Evolutionary conservation across 2,888 invertebrate genomes (phyloP).

Genomic region (Agapostemon virescens): DNA sequence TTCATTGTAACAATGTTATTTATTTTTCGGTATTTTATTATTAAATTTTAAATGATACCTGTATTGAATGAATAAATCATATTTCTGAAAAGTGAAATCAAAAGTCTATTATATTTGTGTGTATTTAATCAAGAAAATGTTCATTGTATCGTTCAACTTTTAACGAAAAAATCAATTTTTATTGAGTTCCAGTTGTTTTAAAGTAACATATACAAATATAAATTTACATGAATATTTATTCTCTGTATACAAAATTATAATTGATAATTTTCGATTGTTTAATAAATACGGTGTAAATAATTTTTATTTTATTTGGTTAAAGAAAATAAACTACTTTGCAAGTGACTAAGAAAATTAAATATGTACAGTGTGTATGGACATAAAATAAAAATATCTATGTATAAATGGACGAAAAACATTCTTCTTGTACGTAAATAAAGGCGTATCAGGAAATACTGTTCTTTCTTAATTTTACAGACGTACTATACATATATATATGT

Average conservation of each 20-base stretch:
- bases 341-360: background rate
- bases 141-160: background rate
- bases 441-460: constrained; percentile 22
- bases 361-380: background rate
- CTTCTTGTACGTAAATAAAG: constrained; percentile 5
- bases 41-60: background rate
- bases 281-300: background rate
- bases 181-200: background rate
- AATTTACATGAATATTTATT: background rate
- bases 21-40: background rate
- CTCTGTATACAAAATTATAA: background rate
- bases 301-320: constrained; percentile 19
- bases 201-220: background rate
- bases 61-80: background rate
- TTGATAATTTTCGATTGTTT: background rate
- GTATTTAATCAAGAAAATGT: background rate
- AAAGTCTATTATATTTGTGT: no score
- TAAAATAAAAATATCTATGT: background rate
- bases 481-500: constrained; percentile 34
- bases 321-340: constrained; percentile 14
- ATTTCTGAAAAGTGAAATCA: no score
- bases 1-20: background rate
- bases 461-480: constrained; percentile 21
- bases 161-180: background rate
- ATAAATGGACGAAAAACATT: background rate